Evolutionary conservation across 2,113 vertebrate genomes (phyloP).

Genomic region (Cololabis saira): DNA sequence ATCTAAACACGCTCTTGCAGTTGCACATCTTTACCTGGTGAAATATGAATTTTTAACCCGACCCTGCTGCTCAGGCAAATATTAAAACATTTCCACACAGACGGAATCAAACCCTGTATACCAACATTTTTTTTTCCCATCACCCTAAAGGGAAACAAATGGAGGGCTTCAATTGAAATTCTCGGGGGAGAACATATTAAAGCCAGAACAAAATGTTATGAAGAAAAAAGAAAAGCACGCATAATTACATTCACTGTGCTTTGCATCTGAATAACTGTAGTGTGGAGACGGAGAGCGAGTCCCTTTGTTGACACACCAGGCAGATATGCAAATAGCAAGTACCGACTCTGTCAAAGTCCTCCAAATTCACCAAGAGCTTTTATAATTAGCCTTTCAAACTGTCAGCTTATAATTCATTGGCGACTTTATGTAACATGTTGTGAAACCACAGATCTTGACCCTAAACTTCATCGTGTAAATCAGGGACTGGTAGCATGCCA

Average conservation of each 20-base stretch:
- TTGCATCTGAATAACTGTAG: constrained; percentile 84
- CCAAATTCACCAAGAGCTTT: constrained; percentile 86
- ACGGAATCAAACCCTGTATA: constrained; percentile 42
- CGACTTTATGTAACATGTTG: constrained; percentile 85
- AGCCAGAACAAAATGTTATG: constrained; percentile 55
- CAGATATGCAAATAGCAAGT: constrained; percentile 91
- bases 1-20: constrained; percentile 49
- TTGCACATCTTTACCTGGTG: constrained; percentile 36
- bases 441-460: constrained; percentile 83
- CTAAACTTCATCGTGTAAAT: constrained; percentile 16
- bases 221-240: constrained; percentile 38
- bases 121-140: not conserved
- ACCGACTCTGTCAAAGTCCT: constrained; percentile 85
- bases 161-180: constrained; percentile 43
- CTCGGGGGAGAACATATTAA: constrained; percentile 43
- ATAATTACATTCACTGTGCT: constrained; percentile 81
- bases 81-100: constrained; percentile 54
- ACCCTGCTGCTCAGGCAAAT: constrained; percentile 44
- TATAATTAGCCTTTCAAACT: constrained; percentile 94
- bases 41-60: constrained; percentile 43
- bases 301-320: constrained; percentile 88
- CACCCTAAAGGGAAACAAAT: constrained; percentile 50
- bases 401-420: constrained; percentile 85
- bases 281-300: constrained; percentile 68
- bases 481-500: no score